phyloP scores from a whole-genome alignment of 2,888 invertebrate genomes.

The Ochropleura plecta region DNA sequence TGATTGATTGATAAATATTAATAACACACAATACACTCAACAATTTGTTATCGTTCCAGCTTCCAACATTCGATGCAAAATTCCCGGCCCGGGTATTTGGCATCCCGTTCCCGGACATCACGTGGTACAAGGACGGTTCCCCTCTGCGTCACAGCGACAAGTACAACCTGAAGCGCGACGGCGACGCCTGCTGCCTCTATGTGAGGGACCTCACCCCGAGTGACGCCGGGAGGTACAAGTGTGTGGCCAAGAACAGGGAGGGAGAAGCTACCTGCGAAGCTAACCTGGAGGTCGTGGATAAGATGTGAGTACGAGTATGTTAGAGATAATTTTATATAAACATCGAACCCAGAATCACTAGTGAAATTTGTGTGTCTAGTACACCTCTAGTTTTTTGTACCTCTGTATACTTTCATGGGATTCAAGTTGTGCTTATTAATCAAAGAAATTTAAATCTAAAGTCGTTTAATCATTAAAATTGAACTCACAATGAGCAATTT shows the following conservation, averaged over 20 bases:
- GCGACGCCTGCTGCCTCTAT: constrained; percentile 94
- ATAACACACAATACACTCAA: too few relatives aligned
- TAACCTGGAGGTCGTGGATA: constrained; percentile 94
- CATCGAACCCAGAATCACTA: neutral
- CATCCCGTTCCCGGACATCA: constrained; percentile 95
- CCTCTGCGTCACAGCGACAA: constrained; percentile 93
- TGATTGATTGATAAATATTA: too few relatives aligned
- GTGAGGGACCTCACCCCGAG: constrained; percentile 92
- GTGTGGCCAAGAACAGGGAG: constrained; percentile 94
- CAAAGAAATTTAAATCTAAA: too few relatives aligned
- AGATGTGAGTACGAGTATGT: constrained; percentile 92
- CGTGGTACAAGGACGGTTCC: constrained; percentile 96
- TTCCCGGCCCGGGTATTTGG: constrained; percentile 95
- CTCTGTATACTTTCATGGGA: too few relatives aligned
- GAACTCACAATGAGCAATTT: too few relatives aligned
- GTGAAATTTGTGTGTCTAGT: too few relatives aligned
- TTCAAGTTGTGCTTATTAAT: too few relatives aligned
- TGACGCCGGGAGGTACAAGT: constrained; percentile 94
- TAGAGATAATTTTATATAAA: neutral
- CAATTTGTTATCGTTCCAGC: constrained; percentile 77
- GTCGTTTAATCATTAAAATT: too few relatives aligned
- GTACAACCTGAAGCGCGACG: constrained; percentile 94
- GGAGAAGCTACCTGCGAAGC: constrained; percentile 95
- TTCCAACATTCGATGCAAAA: constrained; percentile 95
- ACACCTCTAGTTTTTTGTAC: too few relatives aligned